Percentiles rank a stretch among this genome's conserved stretches.
phyloP scores from a whole-genome alignment of 2,888 invertebrate genomes.

The Leuctra nigra region DNA sequence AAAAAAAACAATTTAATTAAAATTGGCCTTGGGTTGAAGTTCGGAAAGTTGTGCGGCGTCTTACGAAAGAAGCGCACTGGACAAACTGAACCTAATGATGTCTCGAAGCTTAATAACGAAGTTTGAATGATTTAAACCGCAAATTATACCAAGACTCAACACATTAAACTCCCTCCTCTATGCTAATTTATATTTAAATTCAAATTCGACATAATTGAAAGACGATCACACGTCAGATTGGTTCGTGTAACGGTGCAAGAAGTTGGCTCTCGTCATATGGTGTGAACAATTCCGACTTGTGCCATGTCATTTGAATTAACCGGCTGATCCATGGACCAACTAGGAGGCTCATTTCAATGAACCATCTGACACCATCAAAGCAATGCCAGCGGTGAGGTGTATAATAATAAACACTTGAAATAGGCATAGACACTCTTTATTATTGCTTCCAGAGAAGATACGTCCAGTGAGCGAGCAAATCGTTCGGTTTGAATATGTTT shows the following conservation, averaged over 20 bases:
- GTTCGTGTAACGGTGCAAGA: slow-evolving; percentile 4
- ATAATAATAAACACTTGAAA: too few relatives aligned
- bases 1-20: slow-evolving; percentile 17
- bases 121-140: neutral
- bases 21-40: neutral
- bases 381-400: too few relatives aligned
- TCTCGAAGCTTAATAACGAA: neutral
- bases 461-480: too few relatives aligned
- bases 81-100: neutral
- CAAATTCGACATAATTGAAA: slow-evolving; percentile 1
- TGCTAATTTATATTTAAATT: slow-evolving; percentile 6
- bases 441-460: too few relatives aligned
- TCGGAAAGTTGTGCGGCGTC: too few relatives aligned
- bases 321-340: too few relatives aligned
- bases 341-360: too few relatives aligned
- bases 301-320: slow-evolving; percentile 11
- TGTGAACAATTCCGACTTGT: neutral
- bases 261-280: neutral
- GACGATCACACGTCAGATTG: neutral
- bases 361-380: too few relatives aligned
- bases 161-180: too few relatives aligned
- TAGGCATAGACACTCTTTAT: too few relatives aligned
- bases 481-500: too few relatives aligned
- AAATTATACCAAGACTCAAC: neutral
- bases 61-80: too few relatives aligned